Conservation (phyloP, 2,888 invertebrate genomes). For the Carcina quercana region DNA sequence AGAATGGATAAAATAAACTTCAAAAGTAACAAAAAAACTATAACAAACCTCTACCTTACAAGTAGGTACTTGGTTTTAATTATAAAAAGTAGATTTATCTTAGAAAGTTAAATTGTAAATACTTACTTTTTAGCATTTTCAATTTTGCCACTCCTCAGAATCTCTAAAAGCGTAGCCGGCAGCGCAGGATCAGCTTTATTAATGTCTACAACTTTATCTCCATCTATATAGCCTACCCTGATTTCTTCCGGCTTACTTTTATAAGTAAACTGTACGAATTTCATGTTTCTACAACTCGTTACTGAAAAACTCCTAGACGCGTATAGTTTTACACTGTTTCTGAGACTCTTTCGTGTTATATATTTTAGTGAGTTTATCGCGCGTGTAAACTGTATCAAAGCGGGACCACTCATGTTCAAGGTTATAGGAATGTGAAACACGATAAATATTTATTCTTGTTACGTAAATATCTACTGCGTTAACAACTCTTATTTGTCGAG, state of each 20-base stretch:
- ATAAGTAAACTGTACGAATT: constrained; percentile 81
- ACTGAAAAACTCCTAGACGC: constrained; percentile 40
- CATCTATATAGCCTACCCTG: constrained; percentile 80
- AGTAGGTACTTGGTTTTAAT: too few relatives aligned
- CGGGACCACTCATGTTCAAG: constrained; percentile 35
- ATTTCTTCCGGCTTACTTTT: constrained; percentile 70
- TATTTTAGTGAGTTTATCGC: constrained; percentile 35
- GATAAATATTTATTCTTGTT: too few relatives aligned
- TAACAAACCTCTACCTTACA: too few relatives aligned
- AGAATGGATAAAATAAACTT: neutral
- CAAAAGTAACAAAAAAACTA: constrained; percentile 1
- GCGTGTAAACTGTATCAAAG: constrained; percentile 22
- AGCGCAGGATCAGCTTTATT: constrained; percentile 69
- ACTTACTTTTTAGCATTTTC: constrained; percentile 50
- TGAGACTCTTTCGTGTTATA: constrained; percentile 23
- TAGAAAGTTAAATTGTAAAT: too few relatives aligned
- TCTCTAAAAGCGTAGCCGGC: constrained; percentile 53
- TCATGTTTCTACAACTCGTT: constrained; percentile 64
- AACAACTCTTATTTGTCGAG: too few relatives aligned
- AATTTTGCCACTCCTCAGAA: constrained; percentile 48
- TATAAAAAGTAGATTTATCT: constrained; percentile 1
- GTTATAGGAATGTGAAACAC: too few relatives aligned
- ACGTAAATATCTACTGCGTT: too few relatives aligned
- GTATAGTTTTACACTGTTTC: constrained; percentile 18
- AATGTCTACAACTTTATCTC: constrained; percentile 79